Conservation (phyloP, 2,113 vertebrate genomes). For the Gallinago jamesoni region DNA sequence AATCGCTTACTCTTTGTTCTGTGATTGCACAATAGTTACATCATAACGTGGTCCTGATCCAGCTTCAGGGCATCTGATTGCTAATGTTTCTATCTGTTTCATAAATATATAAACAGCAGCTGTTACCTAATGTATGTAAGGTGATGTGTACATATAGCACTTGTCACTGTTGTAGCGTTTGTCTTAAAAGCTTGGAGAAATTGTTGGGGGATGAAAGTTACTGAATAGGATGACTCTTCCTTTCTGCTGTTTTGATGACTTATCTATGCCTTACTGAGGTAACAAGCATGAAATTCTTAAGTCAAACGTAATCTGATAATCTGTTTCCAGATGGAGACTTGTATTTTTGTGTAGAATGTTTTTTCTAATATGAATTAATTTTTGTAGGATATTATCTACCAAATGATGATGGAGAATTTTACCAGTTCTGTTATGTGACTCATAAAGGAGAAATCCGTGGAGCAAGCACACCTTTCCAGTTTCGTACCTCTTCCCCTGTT, state of each 20-base stretch:
- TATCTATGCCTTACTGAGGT: neutral
- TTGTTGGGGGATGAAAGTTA: neutral
- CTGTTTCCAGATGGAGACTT: neutral
- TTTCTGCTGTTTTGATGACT: neutral
- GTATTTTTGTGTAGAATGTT: neutral
- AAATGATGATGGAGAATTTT: conserved; percentile 97
- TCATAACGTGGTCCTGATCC: neutral
- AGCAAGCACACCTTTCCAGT: conserved; percentile 98
- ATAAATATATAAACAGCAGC: neutral
- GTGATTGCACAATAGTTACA: neutral
- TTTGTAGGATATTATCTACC: conserved; percentile 93
- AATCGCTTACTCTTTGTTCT: neutral
- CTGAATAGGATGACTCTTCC: neutral
- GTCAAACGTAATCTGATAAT: neutral
- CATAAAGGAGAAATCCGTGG: conserved; percentile 98
- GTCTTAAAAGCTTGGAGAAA: neutral
- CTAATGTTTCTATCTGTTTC: neutral
- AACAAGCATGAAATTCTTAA: neutral
- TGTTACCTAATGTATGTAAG: neutral
- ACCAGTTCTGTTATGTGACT: conserved; percentile 98
- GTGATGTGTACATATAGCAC: neutral
- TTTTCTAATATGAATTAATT: conserved; percentile 17
- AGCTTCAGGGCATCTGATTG: neutral
- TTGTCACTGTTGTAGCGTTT: neutral
- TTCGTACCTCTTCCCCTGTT: conserved; percentile 88